Evolutionary conservation across 2,113 vertebrate genomes (phyloP), one percentile per base, ranked within the genome.

Genomic region (Cebus imitator): DNA sequence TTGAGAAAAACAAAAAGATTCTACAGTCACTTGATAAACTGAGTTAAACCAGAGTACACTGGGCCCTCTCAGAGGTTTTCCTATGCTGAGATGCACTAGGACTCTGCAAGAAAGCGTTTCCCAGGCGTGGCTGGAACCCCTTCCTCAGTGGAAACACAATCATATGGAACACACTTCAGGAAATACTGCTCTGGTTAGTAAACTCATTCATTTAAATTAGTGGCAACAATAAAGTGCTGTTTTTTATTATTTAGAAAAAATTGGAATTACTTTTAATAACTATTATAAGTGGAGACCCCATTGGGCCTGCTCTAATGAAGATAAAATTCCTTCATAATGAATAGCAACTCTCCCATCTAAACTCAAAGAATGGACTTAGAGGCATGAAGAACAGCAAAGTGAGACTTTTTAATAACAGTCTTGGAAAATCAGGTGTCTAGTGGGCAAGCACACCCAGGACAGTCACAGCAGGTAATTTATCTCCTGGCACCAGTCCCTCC

Each of bases 231-330:
- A 82, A 40, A 45, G 75, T 3, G 45, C 95, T 87, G 12, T 20
- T 84, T 84, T 73, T 83, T 40, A 94, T 83, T 95, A 89, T 90
- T 55, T 80, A 94, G 79, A 86, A 89, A 52, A 89, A 94, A 45
- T 61, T 35, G 43, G 61, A 92, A 45, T 92, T 84, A 50, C 37
- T 84, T 81, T 52, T 48, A 92, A 32, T 89, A 85, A 27, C 43
- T 73, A 13, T 88, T 43, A 2, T 72, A 78, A 90, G 37, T 76
- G 10, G 83, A 64, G 61, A 82, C 12, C 35, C 75, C 50, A 5
- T 16, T 21, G 64, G 78, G 43, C 57, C 50, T 52, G 25, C 84
- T 57, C 5, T 72, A 73, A 92, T 70, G 61, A 78, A 94, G 61
- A 58, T 90, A 86, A 35, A 80, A 78, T 70, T 48, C 45, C 58